Evolutionary conservation across 2,113 vertebrate species (phyloP).

Genomic region (Cyrtonyx montezumae): DNA sequence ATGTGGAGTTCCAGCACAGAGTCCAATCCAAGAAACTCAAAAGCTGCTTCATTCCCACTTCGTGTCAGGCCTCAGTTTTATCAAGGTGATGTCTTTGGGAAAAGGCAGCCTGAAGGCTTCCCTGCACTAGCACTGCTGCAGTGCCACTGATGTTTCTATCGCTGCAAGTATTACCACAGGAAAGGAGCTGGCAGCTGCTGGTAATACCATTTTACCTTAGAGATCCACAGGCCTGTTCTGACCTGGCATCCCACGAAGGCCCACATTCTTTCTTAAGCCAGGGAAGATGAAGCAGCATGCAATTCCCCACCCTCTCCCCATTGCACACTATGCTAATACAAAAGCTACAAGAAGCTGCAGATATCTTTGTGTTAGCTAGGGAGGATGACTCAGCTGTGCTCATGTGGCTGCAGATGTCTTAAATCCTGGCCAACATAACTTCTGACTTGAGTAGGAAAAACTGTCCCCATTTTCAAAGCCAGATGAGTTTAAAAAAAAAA

Average conservation of each 20-base stretch:
- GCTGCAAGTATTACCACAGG: background rate
- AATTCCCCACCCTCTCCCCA: background rate
- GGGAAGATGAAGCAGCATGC: background rate
- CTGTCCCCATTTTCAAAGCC: background rate
- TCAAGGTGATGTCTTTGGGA: background rate
- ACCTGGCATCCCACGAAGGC: background rate
- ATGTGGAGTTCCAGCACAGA: background rate
- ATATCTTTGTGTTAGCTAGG: background rate
- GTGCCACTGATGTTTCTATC: background rate
- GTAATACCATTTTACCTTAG: background rate
- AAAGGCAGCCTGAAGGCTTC: background rate
- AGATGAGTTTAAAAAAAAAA: background rate
- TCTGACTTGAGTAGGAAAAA: slow-evolving; percentile 35
- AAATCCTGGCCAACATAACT: background rate
- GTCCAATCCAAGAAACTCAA: background rate
- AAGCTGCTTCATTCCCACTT: background rate
- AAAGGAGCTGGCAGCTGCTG: background rate
- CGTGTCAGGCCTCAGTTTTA: background rate
- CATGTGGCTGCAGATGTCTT: slow-evolving; percentile 27
- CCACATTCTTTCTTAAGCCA: background rate
- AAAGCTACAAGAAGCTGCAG: background rate
- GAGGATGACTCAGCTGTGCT: slow-evolving; percentile 21
- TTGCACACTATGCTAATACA: background rate
- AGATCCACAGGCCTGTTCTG: background rate
- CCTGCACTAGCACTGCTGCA: background rate